These are phyloP conservation scores for Agriopis marginaria DNA, from an alignment of 2,888 invertebrate genomes.

Conservation along the genomic window DNA sequence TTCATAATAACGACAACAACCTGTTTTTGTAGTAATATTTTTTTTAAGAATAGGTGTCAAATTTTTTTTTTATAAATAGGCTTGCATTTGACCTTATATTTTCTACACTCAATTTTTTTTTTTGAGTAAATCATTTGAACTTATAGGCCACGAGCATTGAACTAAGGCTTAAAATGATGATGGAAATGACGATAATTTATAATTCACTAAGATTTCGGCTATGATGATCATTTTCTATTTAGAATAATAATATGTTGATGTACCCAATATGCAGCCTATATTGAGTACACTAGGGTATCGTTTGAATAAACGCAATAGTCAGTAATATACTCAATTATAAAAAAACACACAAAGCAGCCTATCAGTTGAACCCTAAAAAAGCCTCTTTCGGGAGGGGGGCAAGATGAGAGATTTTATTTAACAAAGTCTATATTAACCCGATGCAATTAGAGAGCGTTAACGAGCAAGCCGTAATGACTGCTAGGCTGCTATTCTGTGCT, in stretches of 20 bases:
- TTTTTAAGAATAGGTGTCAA: no score
- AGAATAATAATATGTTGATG: no score
- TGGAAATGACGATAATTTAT: no score
- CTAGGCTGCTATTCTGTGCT: constrained; percentile 68
- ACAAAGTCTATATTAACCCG: constrained; percentile 87
- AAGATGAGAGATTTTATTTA: constrained; percentile 86
- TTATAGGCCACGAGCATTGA: neutral
- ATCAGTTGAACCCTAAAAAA: constrained; percentile 39
- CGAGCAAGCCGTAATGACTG: constrained; percentile 84
- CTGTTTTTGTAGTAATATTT: no score
- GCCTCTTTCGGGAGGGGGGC: constrained; percentile 51
- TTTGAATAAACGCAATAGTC: no score
- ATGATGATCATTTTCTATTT: no score
- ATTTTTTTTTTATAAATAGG: no score
- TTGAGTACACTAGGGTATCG: no score
- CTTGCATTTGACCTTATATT: neutral
- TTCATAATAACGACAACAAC: no score
- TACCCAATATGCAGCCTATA: no score
- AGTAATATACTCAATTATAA: neutral
- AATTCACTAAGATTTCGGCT: no score
- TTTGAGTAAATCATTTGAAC: neutral
- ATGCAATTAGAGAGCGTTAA: constrained; percentile 86
- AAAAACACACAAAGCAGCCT: constrained; percentile 2
- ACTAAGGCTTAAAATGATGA: no score
- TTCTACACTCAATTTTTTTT: neutral